Conservation (phyloP, 2,888 invertebrate species). For the Drosophila maculinotata region DNA sequence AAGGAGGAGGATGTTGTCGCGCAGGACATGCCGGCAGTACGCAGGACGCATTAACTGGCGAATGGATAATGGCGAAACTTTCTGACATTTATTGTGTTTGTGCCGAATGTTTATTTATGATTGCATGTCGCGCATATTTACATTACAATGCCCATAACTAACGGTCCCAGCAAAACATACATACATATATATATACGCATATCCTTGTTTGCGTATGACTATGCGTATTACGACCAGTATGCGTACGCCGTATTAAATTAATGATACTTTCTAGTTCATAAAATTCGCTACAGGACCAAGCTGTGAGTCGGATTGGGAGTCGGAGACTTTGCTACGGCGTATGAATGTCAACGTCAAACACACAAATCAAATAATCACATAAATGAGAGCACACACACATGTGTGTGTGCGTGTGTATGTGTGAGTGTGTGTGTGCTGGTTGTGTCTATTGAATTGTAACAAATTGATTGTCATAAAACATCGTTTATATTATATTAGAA, state of each 20-base stretch:
- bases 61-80: constrained; percentile 79
- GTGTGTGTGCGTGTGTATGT: constrained; percentile 8
- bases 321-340: constrained; percentile 18
- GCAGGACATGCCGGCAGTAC: constrained; percentile 5
- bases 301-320: constrained; percentile 1
- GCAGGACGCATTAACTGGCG: constrained; percentile 67
- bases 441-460: constrained; percentile 82
- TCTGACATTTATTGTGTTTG: constrained; percentile 83
- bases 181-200: constrained; percentile 11
- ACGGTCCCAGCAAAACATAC: constrained; percentile 43
- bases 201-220: constrained; percentile 41
- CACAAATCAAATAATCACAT: constrained; percentile 82
- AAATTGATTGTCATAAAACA: constrained; percentile 84
- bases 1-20: constrained; percentile 36
- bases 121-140: constrained; percentile 73
- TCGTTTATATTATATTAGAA: constrained; percentile 82
- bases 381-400: constrained; percentile 69
- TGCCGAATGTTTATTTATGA: constrained; percentile 83
- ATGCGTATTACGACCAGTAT: constrained; percentile 39
- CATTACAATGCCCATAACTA: constrained; percentile 81
- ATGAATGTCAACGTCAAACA: constrained; percentile 71
- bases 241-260: constrained; percentile 83
- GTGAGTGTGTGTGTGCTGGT: constrained; percentile 28
- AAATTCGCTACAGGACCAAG: constrained; percentile 74
- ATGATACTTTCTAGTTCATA: constrained; percentile 85